Evolutionary conservation across 2,797 vertebrate species (phyloP).

Genomic region (Melanotaenia boesemani): DNA sequence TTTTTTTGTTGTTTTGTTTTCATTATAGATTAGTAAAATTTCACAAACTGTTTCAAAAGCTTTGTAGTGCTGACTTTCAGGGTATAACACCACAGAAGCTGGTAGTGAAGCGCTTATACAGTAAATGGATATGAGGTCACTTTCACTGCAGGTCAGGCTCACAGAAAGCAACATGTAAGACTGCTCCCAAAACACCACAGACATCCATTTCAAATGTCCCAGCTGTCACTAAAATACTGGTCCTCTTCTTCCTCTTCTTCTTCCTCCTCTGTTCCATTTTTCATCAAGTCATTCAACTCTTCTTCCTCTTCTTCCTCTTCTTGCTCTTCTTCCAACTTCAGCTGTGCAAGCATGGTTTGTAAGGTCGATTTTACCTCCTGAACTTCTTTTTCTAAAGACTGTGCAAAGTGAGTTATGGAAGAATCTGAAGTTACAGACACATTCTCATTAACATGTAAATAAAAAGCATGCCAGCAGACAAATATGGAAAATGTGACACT

Average conservation of each 20-base stretch:
- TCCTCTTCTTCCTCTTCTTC: conserved; percentile 77
- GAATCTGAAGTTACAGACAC: conserved; percentile 24
- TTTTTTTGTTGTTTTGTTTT: conserved; percentile 11
- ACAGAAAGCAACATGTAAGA: conserved; percentile 49
- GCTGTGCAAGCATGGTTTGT: conserved; percentile 86
- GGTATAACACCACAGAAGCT: conserved; percentile 42
- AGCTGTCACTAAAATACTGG: conserved; percentile 88
- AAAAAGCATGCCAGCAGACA: conserved; percentile 34
- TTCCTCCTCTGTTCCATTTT: conserved; percentile 63
- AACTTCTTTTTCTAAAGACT: conserved; percentile 88
- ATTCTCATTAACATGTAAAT: conserved; percentile 42
- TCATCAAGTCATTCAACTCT: conserved; percentile 60
- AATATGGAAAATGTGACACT: conserved; percentile 45
- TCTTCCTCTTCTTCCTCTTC: conserved; percentile 65
- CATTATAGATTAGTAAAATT: conserved; percentile 14
- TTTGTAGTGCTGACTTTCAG: conserved; percentile 35
- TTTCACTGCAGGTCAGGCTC: conserved; percentile 56
- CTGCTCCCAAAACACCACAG: conserved; percentile 54
- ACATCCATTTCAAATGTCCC: conserved; percentile 81
- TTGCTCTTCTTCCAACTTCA: conserved; percentile 79
- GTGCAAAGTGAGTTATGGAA: conserved; percentile 88
- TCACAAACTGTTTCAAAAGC: conserved; percentile 4
- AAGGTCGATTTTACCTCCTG: conserved; percentile 91
- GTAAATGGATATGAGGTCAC: conserved; percentile 65
- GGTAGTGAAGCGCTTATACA: conserved; percentile 37